Base-by-base conservation (phyloP, 2,888 invertebrate genomes). In the Disparrhopalites patrizii region DNA sequence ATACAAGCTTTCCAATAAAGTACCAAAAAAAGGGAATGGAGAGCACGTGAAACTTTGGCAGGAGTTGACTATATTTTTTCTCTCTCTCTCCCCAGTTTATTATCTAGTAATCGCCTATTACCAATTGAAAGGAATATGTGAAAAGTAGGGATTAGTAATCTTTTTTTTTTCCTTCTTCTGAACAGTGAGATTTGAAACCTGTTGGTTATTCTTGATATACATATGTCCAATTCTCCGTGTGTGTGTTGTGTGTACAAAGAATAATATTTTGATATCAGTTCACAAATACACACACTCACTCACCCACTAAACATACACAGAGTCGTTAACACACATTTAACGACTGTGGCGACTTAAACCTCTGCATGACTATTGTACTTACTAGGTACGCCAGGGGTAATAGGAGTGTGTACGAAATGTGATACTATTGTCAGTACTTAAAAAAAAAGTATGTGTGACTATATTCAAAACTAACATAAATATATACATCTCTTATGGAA, bases 81-180 rank as follows among this genome's bases (percentile, higher is more conserved):
- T n/a, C n/a, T n/a, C n/a, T n/a, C n/a, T n/a, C n/a, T n/a, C n/a
- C 27, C n/a, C 40, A 40, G 57, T 57, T 54, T 54, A 54, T 57
- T 57, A 57, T 40, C 57, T 57, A 27, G 38, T 57, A 57, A 57
- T 57, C 57, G 38, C 40, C 18, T 36, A 28, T 38, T 40, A n/a
- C 40, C 43, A 40, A 40, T 57, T 40, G 40, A 57, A 57, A 40
- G 27, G 40, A 18, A 57, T 54, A 3, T 27, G 57, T 57, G 57
- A 57, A 43, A 57, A 57, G 40, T 57, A 13, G 36, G 57, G 57
- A 57, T 57, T 57, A 57, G 4, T 23, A n/a, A 28, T 43, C 57
- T 28, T 55, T 33, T 27, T 30, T 20, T 57, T 57, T 43, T 38
- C 57, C 43, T 57, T 36, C 40, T 38, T 38, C n/a, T 50, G 20